phyloP scores from a whole-genome alignment of 2,888 invertebrate genomes.

The Hyalella azteca region DNA sequence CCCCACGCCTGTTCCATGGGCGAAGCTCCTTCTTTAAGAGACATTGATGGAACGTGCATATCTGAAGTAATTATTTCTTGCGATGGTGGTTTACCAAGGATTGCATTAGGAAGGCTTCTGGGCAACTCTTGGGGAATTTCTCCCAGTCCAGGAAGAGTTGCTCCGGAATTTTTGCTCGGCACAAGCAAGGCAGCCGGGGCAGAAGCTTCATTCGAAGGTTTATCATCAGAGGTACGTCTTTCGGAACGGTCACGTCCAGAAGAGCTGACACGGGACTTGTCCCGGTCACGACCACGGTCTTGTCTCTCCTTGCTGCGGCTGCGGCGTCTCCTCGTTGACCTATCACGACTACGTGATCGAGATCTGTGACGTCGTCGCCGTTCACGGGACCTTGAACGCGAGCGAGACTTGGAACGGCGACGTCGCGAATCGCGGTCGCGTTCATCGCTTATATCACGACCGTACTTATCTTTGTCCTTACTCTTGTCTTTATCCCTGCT shows the following conservation, averaged over 20 bases:
- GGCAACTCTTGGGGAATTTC: conserved; percentile 53
- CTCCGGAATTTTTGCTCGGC: conserved; percentile 37
- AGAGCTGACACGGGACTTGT: conserved; percentile 65
- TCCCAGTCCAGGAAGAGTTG: conserved; percentile 51
- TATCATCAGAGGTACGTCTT: conserved; percentile 41
- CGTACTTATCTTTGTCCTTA: conserved; percentile 31
- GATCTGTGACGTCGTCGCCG: conserved; percentile 52
- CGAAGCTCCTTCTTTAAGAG: background rate
- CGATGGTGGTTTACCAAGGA: conserved; percentile 1
- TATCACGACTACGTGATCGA: conserved; percentile 66
- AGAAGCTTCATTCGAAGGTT: background rate
- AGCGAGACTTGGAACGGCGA: conserved; percentile 46
- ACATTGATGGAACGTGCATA: background rate
- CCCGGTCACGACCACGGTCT: conserved; percentile 68
- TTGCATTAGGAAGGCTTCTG: conserved; percentile 22
- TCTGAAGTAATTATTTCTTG: conserved; percentile 38
- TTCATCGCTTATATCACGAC: conserved; percentile 49
- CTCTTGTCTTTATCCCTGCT: conserved; percentile 10
- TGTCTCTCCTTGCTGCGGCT: conserved; percentile 62
- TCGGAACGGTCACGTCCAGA: conserved; percentile 53
- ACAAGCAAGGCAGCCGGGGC: background rate
- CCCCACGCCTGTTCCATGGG: background rate
- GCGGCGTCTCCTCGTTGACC: conserved; percentile 63
- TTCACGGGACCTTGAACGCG: conserved; percentile 58
- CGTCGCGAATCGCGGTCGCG: conserved; percentile 45